Percentiles rank a stretch among this genome's conserved stretches.
Evolutionary conservation across 2,888 invertebrate species (phyloP).

Genomic region (Mimas tiliae): DNA sequence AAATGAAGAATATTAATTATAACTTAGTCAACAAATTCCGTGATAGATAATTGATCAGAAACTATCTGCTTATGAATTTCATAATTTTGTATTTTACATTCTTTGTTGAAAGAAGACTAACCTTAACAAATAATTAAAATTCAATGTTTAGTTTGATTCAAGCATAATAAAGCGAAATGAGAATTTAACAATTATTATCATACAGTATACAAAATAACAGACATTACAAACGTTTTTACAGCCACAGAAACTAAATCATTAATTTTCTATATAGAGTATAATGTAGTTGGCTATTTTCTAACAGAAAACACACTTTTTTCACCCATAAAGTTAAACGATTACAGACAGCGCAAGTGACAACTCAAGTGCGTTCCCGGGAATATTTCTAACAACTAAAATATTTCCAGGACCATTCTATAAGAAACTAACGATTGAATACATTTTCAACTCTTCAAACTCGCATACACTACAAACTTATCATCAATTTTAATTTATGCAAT

Average conservation of each 20-base stretch:
- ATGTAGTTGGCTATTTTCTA: background rate
- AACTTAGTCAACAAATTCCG: background rate
- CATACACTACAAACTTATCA: background rate
- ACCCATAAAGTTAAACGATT: background rate
- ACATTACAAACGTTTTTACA: background rate
- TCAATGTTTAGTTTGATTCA: background rate
- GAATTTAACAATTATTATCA: background rate
- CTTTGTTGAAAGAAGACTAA: background rate
- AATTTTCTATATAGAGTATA: background rate
- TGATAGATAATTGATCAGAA: too few relatives aligned
- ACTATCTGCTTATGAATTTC: background rate
- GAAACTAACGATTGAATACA: background rate
- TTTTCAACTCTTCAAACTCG: constrained; percentile 7
- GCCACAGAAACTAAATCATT: background rate
- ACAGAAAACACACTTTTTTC: constrained; percentile 6
- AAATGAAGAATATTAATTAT: background rate
- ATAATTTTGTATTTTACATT: background rate
- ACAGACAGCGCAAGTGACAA: background rate
- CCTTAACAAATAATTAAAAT: background rate
- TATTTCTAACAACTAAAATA: constrained; percentile 4
- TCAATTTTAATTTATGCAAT: too few relatives aligned
- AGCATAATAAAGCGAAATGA: background rate
- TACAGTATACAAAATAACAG: background rate
- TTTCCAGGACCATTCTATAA: background rate
- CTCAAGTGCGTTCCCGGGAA: background rate